A percentile compares a stretch with the other conserved stretches of the same genome.
Evolutionary conservation across 2,113 vertebrate genomes (phyloP).

Genomic region (Emydocephalus ijimae): DNA sequence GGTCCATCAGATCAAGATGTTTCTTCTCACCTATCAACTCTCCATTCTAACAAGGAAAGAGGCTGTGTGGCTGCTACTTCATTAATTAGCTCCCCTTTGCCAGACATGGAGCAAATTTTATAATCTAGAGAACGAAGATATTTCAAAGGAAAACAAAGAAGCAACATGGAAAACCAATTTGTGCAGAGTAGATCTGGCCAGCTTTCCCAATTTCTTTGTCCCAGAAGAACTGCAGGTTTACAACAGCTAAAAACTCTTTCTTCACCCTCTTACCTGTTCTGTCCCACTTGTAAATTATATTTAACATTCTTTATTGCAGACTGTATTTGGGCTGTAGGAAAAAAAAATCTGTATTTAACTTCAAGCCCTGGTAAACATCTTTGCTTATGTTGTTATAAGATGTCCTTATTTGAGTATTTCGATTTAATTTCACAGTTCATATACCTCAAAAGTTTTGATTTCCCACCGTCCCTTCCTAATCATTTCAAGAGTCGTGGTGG

Average conservation of each 20-base stretch:
- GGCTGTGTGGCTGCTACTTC: not conserved
- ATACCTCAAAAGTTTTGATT: slow-evolving; percentile 77
- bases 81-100: slow-evolving; percentile 31
- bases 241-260: slow-evolving; percentile 41
- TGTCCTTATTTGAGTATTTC: slow-evolving; percentile 78
- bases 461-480: slow-evolving; percentile 33
- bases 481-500: slow-evolving; percentile 23
- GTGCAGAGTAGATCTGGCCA: accelerated
- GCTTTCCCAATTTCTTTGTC: slow-evolving; percentile 24
- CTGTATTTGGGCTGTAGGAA: slow-evolving; percentile 72
- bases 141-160: slow-evolving; percentile 18
- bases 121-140: not conserved
- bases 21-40: not conserved
- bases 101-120: not conserved
- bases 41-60: not conserved
- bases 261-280: not conserved
- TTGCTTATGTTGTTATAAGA: slow-evolving; percentile 74
- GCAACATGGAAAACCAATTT: not conserved
- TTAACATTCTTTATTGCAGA: slow-evolving; percentile 75
- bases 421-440: slow-evolving; percentile 82
- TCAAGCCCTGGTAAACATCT: slow-evolving; percentile 81
- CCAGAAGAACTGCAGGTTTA: not conserved
- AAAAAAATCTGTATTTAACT: slow-evolving; percentile 80
- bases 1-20: not conserved
- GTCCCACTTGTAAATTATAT: slow-evolving; percentile 67